Evolutionary conservation across 2,888 invertebrate species (phyloP).

Genomic region (Arrhopalites spinosus): DNA sequence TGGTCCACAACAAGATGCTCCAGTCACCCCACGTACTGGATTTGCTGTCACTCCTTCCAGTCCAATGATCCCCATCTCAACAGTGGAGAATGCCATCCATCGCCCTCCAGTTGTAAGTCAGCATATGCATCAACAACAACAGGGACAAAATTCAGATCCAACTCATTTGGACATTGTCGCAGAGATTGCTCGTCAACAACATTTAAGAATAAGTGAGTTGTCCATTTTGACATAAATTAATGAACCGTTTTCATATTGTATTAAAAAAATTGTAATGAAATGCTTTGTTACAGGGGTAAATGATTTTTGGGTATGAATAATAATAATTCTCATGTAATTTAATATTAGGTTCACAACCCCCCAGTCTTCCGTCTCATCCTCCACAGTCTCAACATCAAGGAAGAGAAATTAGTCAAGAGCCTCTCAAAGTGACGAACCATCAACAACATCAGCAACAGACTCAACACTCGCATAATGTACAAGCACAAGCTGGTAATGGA

Average conservation of each 20-base stretch:
- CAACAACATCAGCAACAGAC: slow-evolving; percentile 33
- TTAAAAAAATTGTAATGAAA: too few relatives aligned
- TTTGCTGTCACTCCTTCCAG: slow-evolving; percentile 52
- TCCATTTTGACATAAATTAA: too few relatives aligned
- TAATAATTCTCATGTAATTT: neutral
- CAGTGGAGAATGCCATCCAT: slow-evolving; percentile 55
- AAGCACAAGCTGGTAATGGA: neutral
- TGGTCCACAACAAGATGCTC: slow-evolving; percentile 21
- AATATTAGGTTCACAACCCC: slow-evolving; percentile 31
- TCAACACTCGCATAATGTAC: neutral
- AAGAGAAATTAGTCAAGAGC: slow-evolving; percentile 33
- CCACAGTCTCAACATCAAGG: slow-evolving; percentile 33
- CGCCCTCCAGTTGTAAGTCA: slow-evolving; percentile 43
- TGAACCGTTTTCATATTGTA: too few relatives aligned
- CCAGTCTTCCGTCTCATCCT: slow-evolving; percentile 35
- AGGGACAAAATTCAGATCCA: neutral
- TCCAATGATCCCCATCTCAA: slow-evolving; percentile 52
- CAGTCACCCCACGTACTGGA: slow-evolving; percentile 37
- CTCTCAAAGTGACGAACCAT: slow-evolving; percentile 35
- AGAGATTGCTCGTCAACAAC: slow-evolving; percentile 38
- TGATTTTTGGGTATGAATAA: too few relatives aligned
- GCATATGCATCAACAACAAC: slow-evolving; percentile 28
- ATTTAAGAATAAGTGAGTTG: slow-evolving; percentile 29
- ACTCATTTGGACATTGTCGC: slow-evolving; percentile 29
- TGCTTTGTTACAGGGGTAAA: too few relatives aligned